Evolutionary conservation across 2,797 vertebrate species (phyloP), one percentile per base, ranked within the genome.

Genomic region (Telmatherina bonti): DNA sequence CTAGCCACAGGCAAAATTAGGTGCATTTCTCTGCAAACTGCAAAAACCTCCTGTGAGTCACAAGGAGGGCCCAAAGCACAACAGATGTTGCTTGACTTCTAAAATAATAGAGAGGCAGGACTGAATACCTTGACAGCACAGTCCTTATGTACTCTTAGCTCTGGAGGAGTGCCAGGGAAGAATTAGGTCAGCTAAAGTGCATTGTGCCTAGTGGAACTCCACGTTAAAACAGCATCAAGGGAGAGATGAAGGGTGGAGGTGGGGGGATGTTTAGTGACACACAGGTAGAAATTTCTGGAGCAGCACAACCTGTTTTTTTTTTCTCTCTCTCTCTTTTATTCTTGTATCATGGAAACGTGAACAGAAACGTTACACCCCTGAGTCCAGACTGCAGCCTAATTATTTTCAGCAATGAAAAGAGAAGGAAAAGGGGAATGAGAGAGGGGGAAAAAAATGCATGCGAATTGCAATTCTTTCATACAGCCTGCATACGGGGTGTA

Each of bases 181-280:
- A 95, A 94, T 91, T 94, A 88, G 94, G 94, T 95, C 93, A 94
- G 89, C 84, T 73, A 90, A 88, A 93, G 91, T 92, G 89, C 86
- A 79, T 61, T 62, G 82, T 72, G 80, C 91, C 86, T 89, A 73
- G 85, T 89, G 91, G 87, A 93, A 91, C 82, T 83, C 92, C 85
- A 80, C 51, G 79, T 85, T 93, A 84, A 92, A 93, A 87, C 86
- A 81, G 76, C 83, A 85, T 80, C 84, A 72, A 64, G 80, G 83
- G 88, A 74, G 58, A 64, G 63, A 54, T 49, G 41, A 49, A 29
- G 57, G 47, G 58, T 1, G 68, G 58, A 12, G 33, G 43, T 9
- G 69, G 72, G 38, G 27, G 68, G 72, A 24, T 43, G 62, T 47
- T 51, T 33, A 67, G 80, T 85, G 81, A 84, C 76, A 78, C 72